These are phyloP conservation scores for Lepilemur septentrionalis DNA, from an alignment of 2,797 vertebrate genomes.

Conservation along the genomic window DNA sequence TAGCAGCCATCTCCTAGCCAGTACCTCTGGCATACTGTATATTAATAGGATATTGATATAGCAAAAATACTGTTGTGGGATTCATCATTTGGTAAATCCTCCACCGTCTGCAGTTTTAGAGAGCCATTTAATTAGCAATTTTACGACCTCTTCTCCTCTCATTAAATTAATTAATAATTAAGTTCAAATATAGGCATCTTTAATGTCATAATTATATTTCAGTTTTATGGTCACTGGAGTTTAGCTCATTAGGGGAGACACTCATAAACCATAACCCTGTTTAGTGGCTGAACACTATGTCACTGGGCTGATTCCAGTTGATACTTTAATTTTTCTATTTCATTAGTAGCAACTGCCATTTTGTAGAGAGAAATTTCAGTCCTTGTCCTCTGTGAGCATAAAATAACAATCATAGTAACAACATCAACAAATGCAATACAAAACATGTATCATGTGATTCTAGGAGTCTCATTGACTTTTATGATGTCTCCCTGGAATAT, in stretches of 20 bases:
- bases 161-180: conserved; percentile 95
- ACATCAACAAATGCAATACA: neutral
- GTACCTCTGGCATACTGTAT: conserved; percentile 92
- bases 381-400: conserved; percentile 59
- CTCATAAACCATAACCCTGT: conserved; percentile 86
- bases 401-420: neutral
- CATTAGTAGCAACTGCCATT: neutral
- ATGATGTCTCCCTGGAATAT: neutral
- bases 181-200: conserved; percentile 93
- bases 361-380: neutral
- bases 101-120: conserved; percentile 88
- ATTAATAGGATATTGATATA: conserved; percentile 98
- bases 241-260: conserved; percentile 87
- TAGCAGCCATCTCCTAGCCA: conserved; percentile 87
- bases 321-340: conserved; percentile 73
- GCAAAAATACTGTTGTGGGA: conserved; percentile 89
- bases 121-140: conserved; percentile 92
- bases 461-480: neutral
- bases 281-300: conserved; percentile 76
- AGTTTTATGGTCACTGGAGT: conserved; percentile 91
- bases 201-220: conserved; percentile 94
- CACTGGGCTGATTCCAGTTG: conserved; percentile 64
- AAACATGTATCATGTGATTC: neutral
- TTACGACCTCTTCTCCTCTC: conserved; percentile 91
- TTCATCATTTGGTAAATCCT: conserved; percentile 90